phyloP scores from a whole-genome alignment of 2,888 invertebrate genomes.

The Troides aeacus region DNA sequence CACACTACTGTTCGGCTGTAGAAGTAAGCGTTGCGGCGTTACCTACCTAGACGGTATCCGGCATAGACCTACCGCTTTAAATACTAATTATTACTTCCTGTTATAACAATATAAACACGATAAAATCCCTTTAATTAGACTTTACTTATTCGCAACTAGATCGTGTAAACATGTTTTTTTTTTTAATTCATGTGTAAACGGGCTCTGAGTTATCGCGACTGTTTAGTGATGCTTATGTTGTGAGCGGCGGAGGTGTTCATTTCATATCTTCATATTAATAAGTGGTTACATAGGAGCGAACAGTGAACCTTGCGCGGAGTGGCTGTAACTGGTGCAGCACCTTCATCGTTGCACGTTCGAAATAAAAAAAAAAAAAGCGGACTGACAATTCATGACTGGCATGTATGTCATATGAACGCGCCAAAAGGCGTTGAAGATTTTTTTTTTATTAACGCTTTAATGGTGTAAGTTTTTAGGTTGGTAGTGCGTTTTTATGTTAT shows the following conservation, averaged over 20 bases:
- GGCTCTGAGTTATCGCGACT: not conserved
- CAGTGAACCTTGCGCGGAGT: not conserved
- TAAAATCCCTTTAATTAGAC: too few relatives aligned
- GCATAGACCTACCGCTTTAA: too few relatives aligned
- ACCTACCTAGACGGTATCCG: too few relatives aligned
- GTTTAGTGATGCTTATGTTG: not conserved
- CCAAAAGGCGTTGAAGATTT: not conserved
- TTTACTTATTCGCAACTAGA: too few relatives aligned
- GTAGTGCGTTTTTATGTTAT: not conserved
- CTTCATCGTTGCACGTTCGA: not conserved
- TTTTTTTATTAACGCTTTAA: not conserved
- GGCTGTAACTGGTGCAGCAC: not conserved
- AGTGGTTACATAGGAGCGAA: not conserved
- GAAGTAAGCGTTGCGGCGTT: too few relatives aligned
- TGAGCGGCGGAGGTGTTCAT: not conserved
- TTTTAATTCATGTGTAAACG: not conserved
- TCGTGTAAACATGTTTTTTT: not conserved
- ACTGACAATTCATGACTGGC: not conserved
- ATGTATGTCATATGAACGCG: not conserved
- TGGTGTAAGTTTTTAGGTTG: constrained; percentile 2
- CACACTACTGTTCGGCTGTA: too few relatives aligned
- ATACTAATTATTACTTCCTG: too few relatives aligned
- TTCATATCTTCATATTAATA: not conserved
- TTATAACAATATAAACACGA: too few relatives aligned
- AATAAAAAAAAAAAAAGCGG: not conserved